Evolutionary conservation across 2,888 invertebrate species (phyloP), one percentile per base, ranked within the genome.

Genomic region (Ommatoiulus sabulosus): DNA sequence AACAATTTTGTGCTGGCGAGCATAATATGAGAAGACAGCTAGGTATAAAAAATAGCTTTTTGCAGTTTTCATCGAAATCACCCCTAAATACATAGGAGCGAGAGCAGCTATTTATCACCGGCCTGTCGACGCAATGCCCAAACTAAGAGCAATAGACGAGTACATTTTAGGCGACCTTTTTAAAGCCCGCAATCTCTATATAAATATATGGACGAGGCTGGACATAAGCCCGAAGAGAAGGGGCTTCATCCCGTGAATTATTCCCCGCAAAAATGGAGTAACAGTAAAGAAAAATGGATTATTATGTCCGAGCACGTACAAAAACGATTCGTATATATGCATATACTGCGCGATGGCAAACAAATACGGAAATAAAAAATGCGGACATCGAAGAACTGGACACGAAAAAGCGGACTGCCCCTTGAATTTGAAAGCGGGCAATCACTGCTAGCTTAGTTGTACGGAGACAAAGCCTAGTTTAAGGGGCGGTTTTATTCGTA

Each of bases 1-100:
- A 85, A 85, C 85, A 85, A 85, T 85, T 85, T 85, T 85, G 17
- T 85, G 44, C 85, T 85, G 85, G 44, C 44, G 44, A 85, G 44
- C 44, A 63, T 63, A 63, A 85, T 85, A 44, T 85, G 44, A 44
- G 35, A 44, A 85, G 44, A 44, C 44, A 44, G 44, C 85, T 44
- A 85, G 85, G 85, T 85, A 85, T 85, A 85, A 85, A 85, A 85
- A 85, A 85, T 85, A 85, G 85, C 85, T 85, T 85, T 85, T 85
- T 85, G 85, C 85, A 85, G 85, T 85, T 85, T 85, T 85, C 85
- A 85, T 85, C 85, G 85, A 85, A 85, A 85, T 85, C 85, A 85
- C 85, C 85, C 85, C 85, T 85, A 85, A 85, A 85, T 85, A 85
- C 85, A 85, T 85, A 44, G 44, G 85, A 44, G 44, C 44, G 35